Conservation (phyloP, 2,797 vertebrate genomes). For the Euphonia xanthogaster region DNA sequence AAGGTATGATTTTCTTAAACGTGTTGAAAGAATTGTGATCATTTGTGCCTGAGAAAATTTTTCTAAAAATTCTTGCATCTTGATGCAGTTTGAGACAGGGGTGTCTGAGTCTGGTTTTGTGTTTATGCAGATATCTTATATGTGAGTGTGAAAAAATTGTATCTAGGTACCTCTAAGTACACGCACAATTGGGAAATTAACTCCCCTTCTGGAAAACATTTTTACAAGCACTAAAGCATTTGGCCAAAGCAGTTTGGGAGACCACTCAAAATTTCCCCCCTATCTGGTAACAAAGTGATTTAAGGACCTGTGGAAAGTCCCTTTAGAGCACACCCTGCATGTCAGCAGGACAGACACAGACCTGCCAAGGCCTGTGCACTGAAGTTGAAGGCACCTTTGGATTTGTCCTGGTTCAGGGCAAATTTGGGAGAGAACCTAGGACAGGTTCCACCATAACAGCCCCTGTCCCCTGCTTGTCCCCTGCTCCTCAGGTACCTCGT, state of each 20-base stretch:
- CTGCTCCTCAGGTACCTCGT: accelerated
- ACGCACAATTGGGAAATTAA: background rate
- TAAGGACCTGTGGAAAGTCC: constrained; percentile 30
- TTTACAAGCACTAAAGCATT: background rate
- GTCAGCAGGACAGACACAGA: background rate
- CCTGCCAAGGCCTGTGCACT: background rate
- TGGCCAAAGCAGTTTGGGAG: background rate
- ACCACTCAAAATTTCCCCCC: constrained; percentile 9
- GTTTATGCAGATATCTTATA: background rate
- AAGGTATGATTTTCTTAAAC: background rate
- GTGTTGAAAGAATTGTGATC: background rate
- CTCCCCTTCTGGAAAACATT: background rate
- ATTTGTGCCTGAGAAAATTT: background rate
- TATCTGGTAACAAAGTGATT: background rate
- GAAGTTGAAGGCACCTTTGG: background rate
- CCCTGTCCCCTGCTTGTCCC: background rate
- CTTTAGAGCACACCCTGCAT: background rate
- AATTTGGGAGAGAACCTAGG: too few species aligned
- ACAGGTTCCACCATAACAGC: accelerated
- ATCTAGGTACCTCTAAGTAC: background rate
- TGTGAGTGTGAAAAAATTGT: background rate
- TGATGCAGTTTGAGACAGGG: background rate
- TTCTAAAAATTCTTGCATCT: background rate
- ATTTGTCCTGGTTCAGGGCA: too few species aligned
- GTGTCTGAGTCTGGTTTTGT: background rate